These are phyloP conservation scores for Propithecus deckenii DNA, from an alignment of 2,797 vertebrate genomes.

Conservation along the genomic window DNA sequence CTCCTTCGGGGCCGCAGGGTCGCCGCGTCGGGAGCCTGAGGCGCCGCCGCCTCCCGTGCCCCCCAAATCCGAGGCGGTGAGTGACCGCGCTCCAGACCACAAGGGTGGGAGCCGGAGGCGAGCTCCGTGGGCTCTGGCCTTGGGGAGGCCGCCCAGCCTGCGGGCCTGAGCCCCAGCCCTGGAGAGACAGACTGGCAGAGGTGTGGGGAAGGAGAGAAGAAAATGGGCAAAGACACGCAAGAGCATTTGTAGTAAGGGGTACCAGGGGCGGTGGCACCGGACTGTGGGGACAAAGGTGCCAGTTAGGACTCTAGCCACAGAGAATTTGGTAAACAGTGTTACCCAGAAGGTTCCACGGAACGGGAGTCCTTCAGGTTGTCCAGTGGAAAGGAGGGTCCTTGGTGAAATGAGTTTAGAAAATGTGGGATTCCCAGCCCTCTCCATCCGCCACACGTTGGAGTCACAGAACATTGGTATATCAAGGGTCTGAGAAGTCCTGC, in stretches of 20 bases:
- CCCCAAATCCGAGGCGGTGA: conserved; percentile 98
- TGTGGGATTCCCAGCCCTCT: not conserved
- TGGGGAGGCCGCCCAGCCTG: not conserved
- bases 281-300: not conserved
- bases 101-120: not conserved
- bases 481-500: not conserved
- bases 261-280: not conserved
- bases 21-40: conserved; percentile 85
- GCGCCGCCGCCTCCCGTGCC: conserved; percentile 92
- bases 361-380: not conserved
- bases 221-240: not conserved
- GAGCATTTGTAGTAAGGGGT: not conserved
- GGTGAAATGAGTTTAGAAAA: not conserved
- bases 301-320: not conserved
- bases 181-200: not conserved
- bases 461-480: fast-evolving
- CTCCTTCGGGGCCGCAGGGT: conserved; percentile 85
- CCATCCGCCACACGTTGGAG: not conserved
- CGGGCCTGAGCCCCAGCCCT: not conserved
- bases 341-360: not conserved
- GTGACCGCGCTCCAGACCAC: conserved; percentile 70
- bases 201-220: too few species aligned
- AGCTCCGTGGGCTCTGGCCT: not conserved
- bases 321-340: not conserved
- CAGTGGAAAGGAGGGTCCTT: not conserved